These are phyloP conservation scores for Ectobius pallidus DNA, from an alignment of 2,888 invertebrate genomes.

Conservation along the genomic window DNA sequence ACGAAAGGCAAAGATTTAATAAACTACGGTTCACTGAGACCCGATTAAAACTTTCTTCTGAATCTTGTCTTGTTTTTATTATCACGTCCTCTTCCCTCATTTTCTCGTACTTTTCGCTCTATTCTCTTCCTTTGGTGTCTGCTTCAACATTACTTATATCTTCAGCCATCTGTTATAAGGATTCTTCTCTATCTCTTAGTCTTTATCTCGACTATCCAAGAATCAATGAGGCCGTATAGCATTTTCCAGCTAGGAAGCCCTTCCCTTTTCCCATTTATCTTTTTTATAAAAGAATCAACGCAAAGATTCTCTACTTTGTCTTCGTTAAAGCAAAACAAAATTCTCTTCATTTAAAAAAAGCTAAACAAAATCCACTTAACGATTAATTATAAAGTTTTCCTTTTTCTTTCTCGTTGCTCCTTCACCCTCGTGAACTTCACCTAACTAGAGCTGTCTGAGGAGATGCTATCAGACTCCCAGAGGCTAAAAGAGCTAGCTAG, in stretches of 20 bases:
- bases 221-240: background rate
- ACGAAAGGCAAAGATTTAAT: background rate
- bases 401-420: background rate
- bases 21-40: background rate
- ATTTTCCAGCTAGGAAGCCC: background rate
- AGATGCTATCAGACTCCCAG: too few species aligned
- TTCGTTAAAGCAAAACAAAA: background rate
- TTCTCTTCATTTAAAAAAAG: background rate
- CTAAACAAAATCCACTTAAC: conserved; percentile 22
- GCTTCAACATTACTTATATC: background rate
- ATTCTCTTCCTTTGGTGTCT: background rate
- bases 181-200: background rate
- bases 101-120: background rate
- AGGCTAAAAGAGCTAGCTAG: too few species aligned
- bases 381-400: conserved; percentile 22
- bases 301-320: background rate
- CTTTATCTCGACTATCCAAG: background rate
- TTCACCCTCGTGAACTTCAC: background rate
- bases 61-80: background rate
- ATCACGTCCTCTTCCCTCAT: background rate
- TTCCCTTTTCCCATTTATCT: background rate
- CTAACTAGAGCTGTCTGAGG: background rate
- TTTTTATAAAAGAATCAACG: background rate
- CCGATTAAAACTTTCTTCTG: background rate
- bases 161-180: background rate